Conservation (phyloP, 2,888 invertebrate genomes). For the Cryptophagus acutangulus region DNA sequence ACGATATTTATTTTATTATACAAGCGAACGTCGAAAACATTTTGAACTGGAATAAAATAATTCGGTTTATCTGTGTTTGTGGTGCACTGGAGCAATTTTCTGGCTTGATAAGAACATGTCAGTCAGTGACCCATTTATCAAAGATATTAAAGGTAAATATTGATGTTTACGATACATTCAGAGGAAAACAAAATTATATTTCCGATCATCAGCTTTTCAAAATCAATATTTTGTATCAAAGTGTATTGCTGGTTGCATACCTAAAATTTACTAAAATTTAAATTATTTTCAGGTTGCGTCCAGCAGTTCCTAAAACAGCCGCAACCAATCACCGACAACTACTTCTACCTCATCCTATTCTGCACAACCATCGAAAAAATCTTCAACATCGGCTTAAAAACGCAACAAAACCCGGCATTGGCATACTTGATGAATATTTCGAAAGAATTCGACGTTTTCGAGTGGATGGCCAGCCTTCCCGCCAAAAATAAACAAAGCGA, state of each 20-base stretch:
- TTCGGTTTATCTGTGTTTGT: neutral
- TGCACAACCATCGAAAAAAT: constrained; percentile 43
- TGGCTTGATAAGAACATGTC: constrained; percentile 47
- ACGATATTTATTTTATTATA: too few species aligned
- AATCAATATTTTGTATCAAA: neutral
- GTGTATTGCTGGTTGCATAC: neutral
- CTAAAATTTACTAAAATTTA: neutral
- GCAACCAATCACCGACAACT: constrained; percentile 18
- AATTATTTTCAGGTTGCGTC: constrained; percentile 23
- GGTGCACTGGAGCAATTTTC: neutral
- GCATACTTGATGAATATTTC: constrained; percentile 45
- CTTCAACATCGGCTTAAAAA: constrained; percentile 53
- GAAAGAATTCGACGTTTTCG: constrained; percentile 50
- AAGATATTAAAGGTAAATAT: constrained; percentile 55
- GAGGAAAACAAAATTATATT: neutral
- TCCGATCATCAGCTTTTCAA: neutral
- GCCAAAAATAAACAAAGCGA: constrained; percentile 32
- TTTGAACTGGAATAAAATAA: too few species aligned
- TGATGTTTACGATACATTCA: neutral
- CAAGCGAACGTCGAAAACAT: too few species aligned
- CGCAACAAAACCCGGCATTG: constrained; percentile 43
- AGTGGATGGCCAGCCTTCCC: constrained; percentile 54
- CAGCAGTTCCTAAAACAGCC: constrained; percentile 19
- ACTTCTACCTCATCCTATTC: constrained; percentile 23
- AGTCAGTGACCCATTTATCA: constrained; percentile 56